phyloP scores from a whole-genome alignment of 2,113 vertebrate genomes.

The Odocoileus hemionus region DNA sequence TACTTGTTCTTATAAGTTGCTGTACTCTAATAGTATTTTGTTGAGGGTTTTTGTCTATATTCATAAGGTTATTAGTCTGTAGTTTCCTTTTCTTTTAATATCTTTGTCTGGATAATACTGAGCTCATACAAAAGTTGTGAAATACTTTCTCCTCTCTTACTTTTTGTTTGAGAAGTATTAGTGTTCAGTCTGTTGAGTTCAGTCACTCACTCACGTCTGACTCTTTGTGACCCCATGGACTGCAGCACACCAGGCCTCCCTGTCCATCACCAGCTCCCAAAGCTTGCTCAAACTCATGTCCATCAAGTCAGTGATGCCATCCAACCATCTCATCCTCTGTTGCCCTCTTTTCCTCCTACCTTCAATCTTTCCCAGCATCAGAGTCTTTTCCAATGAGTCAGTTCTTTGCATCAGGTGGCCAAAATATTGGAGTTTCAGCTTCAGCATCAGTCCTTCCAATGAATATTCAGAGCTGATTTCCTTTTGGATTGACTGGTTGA shows the following conservation, averaged over 20 bases:
- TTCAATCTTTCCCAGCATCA: not conserved
- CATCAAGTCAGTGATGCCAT: rapidly evolving
- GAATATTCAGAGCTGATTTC: not conserved
- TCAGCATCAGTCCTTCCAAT: not conserved
- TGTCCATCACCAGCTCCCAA: not conserved
- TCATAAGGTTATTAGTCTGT: not conserved
- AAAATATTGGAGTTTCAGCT: not conserved
- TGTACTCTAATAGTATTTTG: not conserved
- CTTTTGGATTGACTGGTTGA: not conserved
- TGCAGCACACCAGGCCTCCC: not conserved
- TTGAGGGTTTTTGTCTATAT: not conserved
- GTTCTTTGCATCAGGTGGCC: not conserved
- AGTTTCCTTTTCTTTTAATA: not conserved
- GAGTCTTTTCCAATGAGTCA: not conserved
- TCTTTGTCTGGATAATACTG: not conserved
- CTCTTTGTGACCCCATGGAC: not conserved
- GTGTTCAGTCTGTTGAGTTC: not conserved
- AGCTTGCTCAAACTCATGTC: not conserved
- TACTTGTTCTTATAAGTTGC: no score
- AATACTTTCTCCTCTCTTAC: not conserved
- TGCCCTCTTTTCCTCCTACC: rapidly evolving
- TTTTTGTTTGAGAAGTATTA: not conserved
- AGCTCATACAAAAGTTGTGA: not conserved
- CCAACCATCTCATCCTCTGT: not conserved
- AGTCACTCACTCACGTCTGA: not conserved